phyloP scores from a whole-genome alignment of 2,113 vertebrate genomes.

The Dendropsophus ebraccatus region DNA sequence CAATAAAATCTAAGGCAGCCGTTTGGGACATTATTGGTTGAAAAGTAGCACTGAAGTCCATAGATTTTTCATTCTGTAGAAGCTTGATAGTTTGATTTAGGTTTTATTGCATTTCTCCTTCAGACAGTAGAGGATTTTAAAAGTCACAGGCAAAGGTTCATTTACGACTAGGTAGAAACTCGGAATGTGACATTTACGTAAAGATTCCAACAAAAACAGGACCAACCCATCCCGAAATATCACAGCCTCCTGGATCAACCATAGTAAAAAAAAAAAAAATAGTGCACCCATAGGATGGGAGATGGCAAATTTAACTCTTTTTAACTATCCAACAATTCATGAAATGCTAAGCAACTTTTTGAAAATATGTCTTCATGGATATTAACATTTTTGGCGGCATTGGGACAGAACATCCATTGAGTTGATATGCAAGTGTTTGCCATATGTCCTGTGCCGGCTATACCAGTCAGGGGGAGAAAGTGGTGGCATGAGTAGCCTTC shows the following conservation, averaged over 20 bases:
- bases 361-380: background rate
- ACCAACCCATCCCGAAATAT: background rate
- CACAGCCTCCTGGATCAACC: background rate
- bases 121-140: background rate
- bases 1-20: constrained; percentile 21
- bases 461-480: too few relatives aligned
- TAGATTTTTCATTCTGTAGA: constrained; percentile 21
- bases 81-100: constrained; percentile 12
- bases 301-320: too few relatives aligned
- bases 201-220: background rate
- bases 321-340: background rate
- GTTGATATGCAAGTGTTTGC: background rate
- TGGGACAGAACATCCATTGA: background rate
- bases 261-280: background rate
- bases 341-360: background rate
- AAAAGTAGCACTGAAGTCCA: background rate
- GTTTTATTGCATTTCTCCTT: constrained; percentile 17
- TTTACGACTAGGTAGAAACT: background rate
- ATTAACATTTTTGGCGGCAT: background rate
- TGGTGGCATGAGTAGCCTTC: too few relatives aligned
- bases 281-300: too few relatives aligned
- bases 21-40: constrained; percentile 12
- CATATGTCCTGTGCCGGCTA: background rate
- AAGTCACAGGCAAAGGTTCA: background rate
- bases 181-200: background rate